Evolutionary conservation across 1,140 invertebrate genomes (phyloP), one percentile per base, ranked within the genome.

Genomic region (Drosophila pseudoobscura): DNA sequence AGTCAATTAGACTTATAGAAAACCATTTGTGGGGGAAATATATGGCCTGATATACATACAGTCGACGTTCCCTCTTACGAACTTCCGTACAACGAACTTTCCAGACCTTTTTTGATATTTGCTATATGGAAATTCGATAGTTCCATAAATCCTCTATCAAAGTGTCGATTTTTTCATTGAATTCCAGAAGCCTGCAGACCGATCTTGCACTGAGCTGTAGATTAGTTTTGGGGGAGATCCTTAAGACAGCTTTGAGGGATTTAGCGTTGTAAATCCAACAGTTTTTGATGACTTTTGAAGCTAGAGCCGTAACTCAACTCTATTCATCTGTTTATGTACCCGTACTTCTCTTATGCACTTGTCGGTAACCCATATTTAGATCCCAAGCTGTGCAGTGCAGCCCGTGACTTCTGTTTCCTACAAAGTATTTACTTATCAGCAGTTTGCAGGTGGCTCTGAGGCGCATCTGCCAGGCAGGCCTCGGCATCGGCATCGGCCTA

Each of bases 381-480:
- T 35, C 24, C 24, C 11, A 39, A 13, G 26, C 46, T 7, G 54
- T 60, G 57, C 49, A 20, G 35, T 66, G 56, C 61, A 50, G 50
- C 51, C 49, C 56, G 31, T 47, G 68, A 82, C 80, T 85, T 80
- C 80, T 74, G 80, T 85, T 80, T 84, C 80, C 69, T 76, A 60
- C 60, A 64, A 35, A 46, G 56, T 69, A 84, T 85, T 84, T 84
- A 87, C 73, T 87, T 85, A 85, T 87, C 80, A 66, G 60, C 52
- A 29, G 35, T 3, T 49, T 65, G 69, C 82, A 80, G 80, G 82
- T 73, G 79, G 64, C 55, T 44, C 39, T 41, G 39, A 53, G 41
- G 31, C 11, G 52, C 49, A 5, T 39, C 11, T 39, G 46, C n/a
- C 20, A 9, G 53, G 24, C 24, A 26, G 24, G 24, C 24, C 24